Evolutionary conservation across 2,113 vertebrate species (phyloP).

Genomic region (Rynchops niger): DNA sequence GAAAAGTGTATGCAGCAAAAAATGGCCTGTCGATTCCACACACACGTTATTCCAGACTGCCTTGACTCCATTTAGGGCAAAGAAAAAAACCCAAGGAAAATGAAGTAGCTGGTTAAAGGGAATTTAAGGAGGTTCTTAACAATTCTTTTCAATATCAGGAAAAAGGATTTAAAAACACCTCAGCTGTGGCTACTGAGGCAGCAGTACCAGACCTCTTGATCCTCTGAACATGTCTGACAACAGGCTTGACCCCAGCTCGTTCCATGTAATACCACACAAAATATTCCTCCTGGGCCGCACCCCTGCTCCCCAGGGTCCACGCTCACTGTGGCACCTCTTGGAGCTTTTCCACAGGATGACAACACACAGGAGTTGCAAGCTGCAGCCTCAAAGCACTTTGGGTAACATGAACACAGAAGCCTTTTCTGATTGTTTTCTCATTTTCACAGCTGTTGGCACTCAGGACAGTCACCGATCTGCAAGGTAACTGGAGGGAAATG

Average conservation of each 20-base stretch:
- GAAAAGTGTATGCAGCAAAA: not conserved
- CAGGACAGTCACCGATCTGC: rapidly evolving
- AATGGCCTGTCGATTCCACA: not conserved
- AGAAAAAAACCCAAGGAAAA: not conserved
- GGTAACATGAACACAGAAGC: not conserved
- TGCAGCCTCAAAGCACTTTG: not conserved
- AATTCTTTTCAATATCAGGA: not conserved
- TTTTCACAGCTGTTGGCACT: not conserved
- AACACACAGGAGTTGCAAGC: not conserved
- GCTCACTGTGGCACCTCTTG: rapidly evolving
- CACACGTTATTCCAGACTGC: not conserved
- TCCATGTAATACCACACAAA: not conserved
- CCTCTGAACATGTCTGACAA: not conserved
- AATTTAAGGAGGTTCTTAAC: constrained; percentile 27
- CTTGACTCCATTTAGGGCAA: not conserved
- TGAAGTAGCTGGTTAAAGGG: not conserved
- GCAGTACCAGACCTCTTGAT: not conserved
- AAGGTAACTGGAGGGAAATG: not conserved
- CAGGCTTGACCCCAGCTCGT: not conserved
- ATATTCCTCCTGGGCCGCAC: not conserved
- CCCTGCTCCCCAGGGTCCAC: rapidly evolving
- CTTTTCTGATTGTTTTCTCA: not conserved
- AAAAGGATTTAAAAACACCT: not conserved
- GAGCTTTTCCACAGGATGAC: rapidly evolving
- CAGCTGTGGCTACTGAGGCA: not conserved